Base-by-base conservation (phyloP, 2,113 vertebrate species). In the Forbesichthys agassizii region DNA sequence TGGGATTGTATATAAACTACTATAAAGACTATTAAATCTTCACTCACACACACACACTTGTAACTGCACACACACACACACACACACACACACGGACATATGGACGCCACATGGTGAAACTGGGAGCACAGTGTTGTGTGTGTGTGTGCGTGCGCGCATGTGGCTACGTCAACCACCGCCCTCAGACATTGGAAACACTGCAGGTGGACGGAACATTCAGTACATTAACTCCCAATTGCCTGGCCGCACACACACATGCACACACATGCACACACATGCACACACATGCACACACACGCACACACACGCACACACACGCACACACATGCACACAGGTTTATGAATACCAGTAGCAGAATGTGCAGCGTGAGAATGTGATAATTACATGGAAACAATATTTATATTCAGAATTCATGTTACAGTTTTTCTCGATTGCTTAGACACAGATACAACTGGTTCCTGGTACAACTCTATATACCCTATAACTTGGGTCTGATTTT, bases 101-200 rank as follows among this genome's bases (percentile, higher is more conserved):
- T 88, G 88, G 83, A 53, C 61, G 56, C 78, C 89, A 88, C 74
- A 89, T 89, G 85, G 36, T 61, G 57, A 71, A 79, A 73, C 79
- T 78, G 71, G 36, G 58, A 62, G 13, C 65, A 48, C 64, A 78
- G 36, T 42, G 36, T 58, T 71, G 9, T 52, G 59, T 18, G 18
- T 46, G 64, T 58, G 54, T 14, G 54, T 36, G 64, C 48, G 59
- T 12, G 61, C 46, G 52, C 63, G 20, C 27, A 27, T 27, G 27
- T 27, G 27, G 2, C 27, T 27, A 27, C 27, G 13, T 54, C 52
- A 54, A 5, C 52, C 52, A 54, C 13, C 52, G 52, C 52, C 52
- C 52, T 54, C 52, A 54, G 52, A 54, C 52, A 3, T 16, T n/a
- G 27, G 27, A 54, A 16, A n/a, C 52, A n/a, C 52, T 16, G 52